Evolutionary conservation across 2,888 invertebrate species (phyloP), one percentile per base, ranked within the genome.

Genomic region (Xestia rhomboidea): DNA sequence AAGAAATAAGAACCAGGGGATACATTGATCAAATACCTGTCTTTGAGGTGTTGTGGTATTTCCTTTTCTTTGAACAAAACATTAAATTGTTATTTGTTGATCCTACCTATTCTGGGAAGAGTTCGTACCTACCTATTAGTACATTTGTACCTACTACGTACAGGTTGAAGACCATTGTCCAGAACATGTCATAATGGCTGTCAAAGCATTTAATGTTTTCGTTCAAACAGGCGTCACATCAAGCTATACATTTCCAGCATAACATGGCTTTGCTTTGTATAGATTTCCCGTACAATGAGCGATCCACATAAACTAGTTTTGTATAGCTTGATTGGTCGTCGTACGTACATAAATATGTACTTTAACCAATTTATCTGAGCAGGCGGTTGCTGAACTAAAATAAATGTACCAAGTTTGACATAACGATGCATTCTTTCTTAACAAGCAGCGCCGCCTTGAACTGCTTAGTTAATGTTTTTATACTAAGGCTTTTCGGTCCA

Each of bases 21-120:
- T 46, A 67, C 54, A 68, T 73, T 73, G 84, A 68, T 73, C 67
- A 68, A 82, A 82, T 84, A 63, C 70, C 80, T 68, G 49, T 57
- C 81, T 80, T 80, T 80, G 82, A 60, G 70, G 73, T 73, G 81
- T 67, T 30, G 34, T 15, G 70, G 70, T 63, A 68, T 84, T 80
- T 57, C 18, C 0, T 71, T 71, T 70, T n/a, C 44, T 49, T 73
- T 79, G 73, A 70, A 62, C 24, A 6, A 44, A 79, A 67, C 34
- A 24, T n/a, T 64, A 15, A 15, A 41, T 82, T 69, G 63, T 21
- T 63, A 64, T 77, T 77, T 24, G 15, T 62, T 67, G 38, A 46
- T 38, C n/a, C n/a, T 76, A 66, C 57, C 41, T 27, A 24, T n/a
- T 24, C 15, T 51, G 4, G 10, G 30, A 62, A 67, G 21, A n/a